phyloP scores from a whole-genome alignment of 1,140 invertebrate genomes.

The Eurosta solidaginis region DNA sequence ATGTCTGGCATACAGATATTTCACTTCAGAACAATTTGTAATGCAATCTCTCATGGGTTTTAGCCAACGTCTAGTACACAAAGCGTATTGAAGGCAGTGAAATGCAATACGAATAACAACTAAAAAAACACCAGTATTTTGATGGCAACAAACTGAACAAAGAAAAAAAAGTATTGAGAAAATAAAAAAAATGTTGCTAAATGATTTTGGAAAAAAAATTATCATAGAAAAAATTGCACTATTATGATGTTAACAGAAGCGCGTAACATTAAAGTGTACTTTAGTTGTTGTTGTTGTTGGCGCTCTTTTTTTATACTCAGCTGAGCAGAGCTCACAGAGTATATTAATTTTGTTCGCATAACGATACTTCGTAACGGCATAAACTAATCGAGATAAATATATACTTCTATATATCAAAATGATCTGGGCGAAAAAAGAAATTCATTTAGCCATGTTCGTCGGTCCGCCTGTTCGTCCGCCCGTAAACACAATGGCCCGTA shows the following conservation, averaged over 20 bases:
- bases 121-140: background rate
- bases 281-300: background rate
- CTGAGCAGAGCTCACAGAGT: too few species aligned
- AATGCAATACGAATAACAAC: background rate
- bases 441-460: too few species aligned
- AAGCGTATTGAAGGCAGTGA: background rate
- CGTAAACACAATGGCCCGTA: too few species aligned
- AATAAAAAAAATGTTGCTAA: background rate
- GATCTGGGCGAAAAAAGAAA: too few species aligned
- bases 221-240: background rate
- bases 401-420: too few species aligned
- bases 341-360: too few species aligned
- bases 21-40: constrained; percentile 16
- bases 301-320: too few species aligned
- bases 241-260: constrained; percentile 17
- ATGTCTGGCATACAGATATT: background rate
- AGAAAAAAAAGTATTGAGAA: background rate
- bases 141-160: background rate
- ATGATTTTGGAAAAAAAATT: background rate
- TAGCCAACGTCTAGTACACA: background rate
- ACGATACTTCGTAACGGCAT: too few species aligned
- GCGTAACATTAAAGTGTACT: too few species aligned
- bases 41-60: background rate
- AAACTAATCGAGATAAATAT: too few species aligned
- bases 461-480: too few species aligned